A percentile compares a stretch with the other conserved stretches of the same genome.
phyloP scores from a whole-genome alignment of 2,888 invertebrate genomes.

The Platerodrilus igneus region DNA sequence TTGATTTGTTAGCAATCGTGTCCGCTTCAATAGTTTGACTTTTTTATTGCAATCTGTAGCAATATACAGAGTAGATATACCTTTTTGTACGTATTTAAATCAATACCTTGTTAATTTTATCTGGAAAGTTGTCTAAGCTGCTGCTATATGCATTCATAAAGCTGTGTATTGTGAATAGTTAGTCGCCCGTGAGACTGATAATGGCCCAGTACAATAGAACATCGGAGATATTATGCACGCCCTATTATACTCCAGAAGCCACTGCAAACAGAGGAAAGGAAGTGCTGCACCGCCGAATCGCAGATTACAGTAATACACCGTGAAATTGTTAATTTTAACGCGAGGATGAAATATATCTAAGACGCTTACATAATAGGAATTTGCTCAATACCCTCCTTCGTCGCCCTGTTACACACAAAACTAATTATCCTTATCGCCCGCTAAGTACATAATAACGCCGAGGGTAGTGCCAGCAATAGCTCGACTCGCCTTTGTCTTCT shows the following conservation, averaged over 20 bases:
- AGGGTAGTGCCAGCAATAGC: conserved; percentile 24
- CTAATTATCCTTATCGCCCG: conserved; percentile 31
- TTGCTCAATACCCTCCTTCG: conserved; percentile 25
- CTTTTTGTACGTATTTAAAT: conserved; percentile 24
- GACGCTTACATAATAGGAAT: conserved; percentile 30
- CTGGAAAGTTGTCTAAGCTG: conserved; percentile 31
- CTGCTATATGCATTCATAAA: conserved; percentile 29
- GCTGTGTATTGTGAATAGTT: conserved; percentile 35
- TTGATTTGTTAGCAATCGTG: conserved; percentile 41
- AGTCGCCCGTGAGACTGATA: conserved; percentile 39
- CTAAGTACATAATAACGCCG: conserved; percentile 28
- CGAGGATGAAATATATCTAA: conserved; percentile 26
- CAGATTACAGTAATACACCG: conserved; percentile 29
- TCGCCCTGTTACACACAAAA: conserved; percentile 26
- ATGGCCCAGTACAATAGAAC: conserved; percentile 29
- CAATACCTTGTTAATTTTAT: conserved; percentile 33
- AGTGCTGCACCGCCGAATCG: conserved; percentile 22
- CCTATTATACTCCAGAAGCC: conserved; percentile 24
- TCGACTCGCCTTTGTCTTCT: conserved; percentile 23
- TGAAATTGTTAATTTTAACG: conserved; percentile 33
- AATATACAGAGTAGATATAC: conserved; percentile 18
- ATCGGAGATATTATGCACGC: conserved; percentile 24
- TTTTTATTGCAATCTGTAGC: conserved; percentile 31
- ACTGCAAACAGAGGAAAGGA: conserved; percentile 26
- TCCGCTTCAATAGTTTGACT: conserved; percentile 37